These are phyloP conservation scores for Cyphomyrus plagiostoma DNA, from an alignment of 2,113 vertebrate species.

Conservation along the genomic window DNA sequence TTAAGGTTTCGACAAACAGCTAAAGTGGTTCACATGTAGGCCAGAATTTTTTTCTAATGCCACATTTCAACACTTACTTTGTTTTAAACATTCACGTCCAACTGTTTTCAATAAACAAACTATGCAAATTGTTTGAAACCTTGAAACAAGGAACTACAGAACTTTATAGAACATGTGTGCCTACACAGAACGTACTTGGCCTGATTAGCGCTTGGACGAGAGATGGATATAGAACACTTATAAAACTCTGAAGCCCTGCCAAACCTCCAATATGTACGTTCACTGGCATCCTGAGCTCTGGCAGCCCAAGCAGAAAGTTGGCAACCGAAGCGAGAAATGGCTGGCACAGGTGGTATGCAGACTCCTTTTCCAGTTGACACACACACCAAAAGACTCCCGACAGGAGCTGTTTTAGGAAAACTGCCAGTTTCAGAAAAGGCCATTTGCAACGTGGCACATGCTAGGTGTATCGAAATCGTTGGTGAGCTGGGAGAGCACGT, in stretches of 20 bases:
- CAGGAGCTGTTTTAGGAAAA: slow-evolving; percentile 4
- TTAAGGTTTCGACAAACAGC: not conserved
- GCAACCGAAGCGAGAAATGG: not conserved
- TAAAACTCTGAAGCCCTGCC: slow-evolving; percentile 6
- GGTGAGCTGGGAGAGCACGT: not conserved
- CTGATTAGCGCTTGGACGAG: not conserved
- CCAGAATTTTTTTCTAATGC: not conserved
- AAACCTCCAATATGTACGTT: slow-evolving; percentile 6
- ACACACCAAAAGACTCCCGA: not conserved
- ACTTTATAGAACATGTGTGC: slow-evolving; percentile 9
- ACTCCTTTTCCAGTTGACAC: slow-evolving; percentile 5
- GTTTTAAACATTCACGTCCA: not conserved
- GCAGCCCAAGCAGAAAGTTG: not conserved
- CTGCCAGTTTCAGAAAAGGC: not conserved
- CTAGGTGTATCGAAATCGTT: not conserved
- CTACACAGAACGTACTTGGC: slow-evolving; percentile 2
- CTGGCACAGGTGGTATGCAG: not conserved
- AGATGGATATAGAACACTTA: not conserved
- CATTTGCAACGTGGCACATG: not conserved
- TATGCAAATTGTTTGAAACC: not conserved
- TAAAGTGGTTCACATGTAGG: not conserved
- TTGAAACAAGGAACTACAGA: not conserved
- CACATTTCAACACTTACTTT: not conserved
- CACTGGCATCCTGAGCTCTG: not conserved
- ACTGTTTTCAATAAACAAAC: slow-evolving; percentile 5